Percentiles rank a stretch among this genome's conserved stretches.
Conservation (phyloP, 2,888 invertebrate species). For the Ferrisia virgata region DNA sequence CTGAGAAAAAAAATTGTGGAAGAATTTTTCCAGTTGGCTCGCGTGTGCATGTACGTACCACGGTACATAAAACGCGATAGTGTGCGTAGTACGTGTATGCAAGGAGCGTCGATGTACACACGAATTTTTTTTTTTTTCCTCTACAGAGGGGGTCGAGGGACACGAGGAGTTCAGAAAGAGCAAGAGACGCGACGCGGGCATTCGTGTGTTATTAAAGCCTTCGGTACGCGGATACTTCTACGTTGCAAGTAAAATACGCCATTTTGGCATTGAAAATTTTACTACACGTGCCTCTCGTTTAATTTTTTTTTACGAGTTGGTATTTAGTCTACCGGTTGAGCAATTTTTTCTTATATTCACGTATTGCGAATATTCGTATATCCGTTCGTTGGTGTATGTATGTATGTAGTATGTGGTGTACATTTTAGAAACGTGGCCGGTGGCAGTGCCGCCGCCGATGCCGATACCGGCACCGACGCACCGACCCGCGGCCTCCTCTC, state of each 20-base stretch:
- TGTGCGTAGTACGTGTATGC: too few relatives aligned
- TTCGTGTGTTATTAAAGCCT: constrained; percentile 14
- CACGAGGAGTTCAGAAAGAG: neutral
- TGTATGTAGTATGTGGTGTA: neutral
- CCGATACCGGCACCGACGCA: neutral
- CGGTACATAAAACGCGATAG: too few relatives aligned
- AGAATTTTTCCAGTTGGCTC: neutral
- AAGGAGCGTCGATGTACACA: neutral
- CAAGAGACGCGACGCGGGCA: neutral
- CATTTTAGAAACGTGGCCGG: neutral
- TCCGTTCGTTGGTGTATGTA: neutral
- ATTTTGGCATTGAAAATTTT: constrained; percentile 44
- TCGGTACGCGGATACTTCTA: constrained; percentile 10
- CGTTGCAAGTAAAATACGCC: constrained; percentile 36
- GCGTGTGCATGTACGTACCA: neutral
- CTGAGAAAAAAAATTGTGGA: neutral
- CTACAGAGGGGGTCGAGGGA: neutral
- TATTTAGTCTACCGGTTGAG: constrained; percentile 41
- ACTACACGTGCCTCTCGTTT: constrained; percentile 41
- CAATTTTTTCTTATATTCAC: constrained; percentile 32
- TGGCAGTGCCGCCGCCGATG: neutral
- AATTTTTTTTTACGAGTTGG: constrained; percentile 41
- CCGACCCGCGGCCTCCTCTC: neutral
- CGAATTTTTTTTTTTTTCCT: too few relatives aligned
- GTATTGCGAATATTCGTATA: constrained; percentile 1